Percentiles rank a stretch among this genome's conserved stretches.
Conservation (phyloP, 2,888 invertebrate species). For the Nymphalis polychloros region DNA sequence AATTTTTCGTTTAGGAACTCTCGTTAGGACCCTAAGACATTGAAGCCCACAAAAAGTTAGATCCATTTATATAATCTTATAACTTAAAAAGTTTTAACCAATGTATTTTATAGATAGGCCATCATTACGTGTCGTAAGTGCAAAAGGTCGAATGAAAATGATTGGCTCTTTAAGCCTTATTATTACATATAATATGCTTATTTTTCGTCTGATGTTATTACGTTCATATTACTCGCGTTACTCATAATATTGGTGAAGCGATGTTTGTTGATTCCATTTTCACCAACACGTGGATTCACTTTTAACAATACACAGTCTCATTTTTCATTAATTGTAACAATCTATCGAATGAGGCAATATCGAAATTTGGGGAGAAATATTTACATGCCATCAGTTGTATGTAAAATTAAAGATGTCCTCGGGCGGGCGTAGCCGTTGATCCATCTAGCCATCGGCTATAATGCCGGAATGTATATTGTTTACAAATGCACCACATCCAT, state of each 20-base stretch:
- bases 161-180: neutral
- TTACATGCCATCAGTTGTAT: slow-evolving; percentile 55
- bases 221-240: neutral
- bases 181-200: neutral
- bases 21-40: slow-evolving; percentile 43
- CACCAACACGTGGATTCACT: neutral
- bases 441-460: slow-evolving; percentile 48
- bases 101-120: slow-evolving; percentile 19
- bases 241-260: neutral
- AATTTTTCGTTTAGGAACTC: slow-evolving; percentile 63
- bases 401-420: slow-evolving; percentile 66
- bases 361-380: slow-evolving; percentile 26
- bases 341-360: slow-evolving; percentile 11
- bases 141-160: neutral
- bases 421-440: slow-evolving; percentile 46
- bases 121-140: too few relatives aligned
- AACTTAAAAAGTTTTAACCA: slow-evolving; percentile 33
- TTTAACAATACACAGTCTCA: neutral
- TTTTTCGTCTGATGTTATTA: too few relatives aligned
- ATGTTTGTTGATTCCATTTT: slow-evolving; percentile 6
- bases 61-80: slow-evolving; percentile 37
- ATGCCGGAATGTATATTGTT: slow-evolving; percentile 60
- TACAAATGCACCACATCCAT: slow-evolving; percentile 68
- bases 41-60: slow-evolving; percentile 38
- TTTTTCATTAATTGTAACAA: slow-evolving; percentile 8